These are phyloP conservation scores for Drosophila affinis DNA, from an alignment of 2,888 invertebrate genomes.

Conservation along the genomic window DNA sequence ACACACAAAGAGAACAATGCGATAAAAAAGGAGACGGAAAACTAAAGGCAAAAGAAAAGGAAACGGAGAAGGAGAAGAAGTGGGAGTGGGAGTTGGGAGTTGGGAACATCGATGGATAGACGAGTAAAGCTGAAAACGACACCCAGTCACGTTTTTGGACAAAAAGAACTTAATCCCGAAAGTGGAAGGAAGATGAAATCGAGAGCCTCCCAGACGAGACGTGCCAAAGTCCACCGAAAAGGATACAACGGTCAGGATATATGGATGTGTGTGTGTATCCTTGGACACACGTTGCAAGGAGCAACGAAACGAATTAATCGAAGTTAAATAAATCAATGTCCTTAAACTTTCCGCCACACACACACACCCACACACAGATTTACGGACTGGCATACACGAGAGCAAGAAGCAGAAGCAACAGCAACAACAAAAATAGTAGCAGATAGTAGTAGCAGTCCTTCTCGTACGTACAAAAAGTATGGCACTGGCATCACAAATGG, in stretches of 20 bases:
- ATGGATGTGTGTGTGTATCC: conserved; percentile 21
- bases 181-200: conserved; percentile 68
- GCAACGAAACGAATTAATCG: conserved; percentile 82
- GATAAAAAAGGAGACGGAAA: conserved; percentile 53
- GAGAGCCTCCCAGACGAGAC: conserved; percentile 68
- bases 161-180: conserved; percentile 77
- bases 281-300: conserved; percentile 40
- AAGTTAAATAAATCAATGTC: conserved; percentile 84
- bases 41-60: conserved; percentile 11
- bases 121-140: conserved; percentile 73
- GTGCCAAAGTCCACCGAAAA: conserved; percentile 72
- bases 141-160: conserved; percentile 77
- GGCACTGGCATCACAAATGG: neutral
- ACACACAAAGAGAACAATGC: conserved; percentile 59
- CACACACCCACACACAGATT: conserved; percentile 63
- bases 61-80: neutral
- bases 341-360: conserved; percentile 66
- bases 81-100: neutral
- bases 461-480: neutral
- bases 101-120: conserved; percentile 4
- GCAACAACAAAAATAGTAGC: neutral
- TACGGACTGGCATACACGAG: conserved; percentile 50
- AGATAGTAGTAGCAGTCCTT: conserved; percentile 8
- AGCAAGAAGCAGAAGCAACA: neutral
- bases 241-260: conserved; percentile 46